Conservation (phyloP, 2,113 vertebrate genomes). For the Megaceryle torquata region DNA sequence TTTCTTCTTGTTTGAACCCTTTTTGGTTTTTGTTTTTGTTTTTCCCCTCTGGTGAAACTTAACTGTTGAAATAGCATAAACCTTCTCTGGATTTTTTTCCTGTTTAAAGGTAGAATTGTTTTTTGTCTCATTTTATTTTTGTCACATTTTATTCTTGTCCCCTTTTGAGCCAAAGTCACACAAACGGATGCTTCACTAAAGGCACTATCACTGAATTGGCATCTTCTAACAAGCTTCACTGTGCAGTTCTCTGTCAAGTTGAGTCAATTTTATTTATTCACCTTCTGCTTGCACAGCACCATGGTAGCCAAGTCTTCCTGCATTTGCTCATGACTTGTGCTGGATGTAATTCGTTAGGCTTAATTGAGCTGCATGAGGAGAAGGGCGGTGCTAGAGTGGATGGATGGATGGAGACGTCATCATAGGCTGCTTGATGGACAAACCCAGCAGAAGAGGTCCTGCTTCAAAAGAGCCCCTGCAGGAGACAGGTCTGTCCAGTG, state of each 20-base stretch:
- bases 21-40: neutral
- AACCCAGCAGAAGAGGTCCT: neutral
- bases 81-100: neutral
- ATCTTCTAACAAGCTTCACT: neutral
- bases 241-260: neutral
- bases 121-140: neutral
- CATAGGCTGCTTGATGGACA: neutral
- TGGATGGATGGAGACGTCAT: neutral
- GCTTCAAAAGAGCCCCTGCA: neutral
- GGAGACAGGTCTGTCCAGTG: neutral
- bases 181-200: neutral
- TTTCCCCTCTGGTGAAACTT: too few species aligned
- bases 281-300: slow-evolving; percentile 27
- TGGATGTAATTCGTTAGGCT: slow-evolving; percentile 6
- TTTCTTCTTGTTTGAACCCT: neutral
- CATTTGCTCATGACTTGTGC: neutral
- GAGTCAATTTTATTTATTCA: slow-evolving; percentile 45
- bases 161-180: neutral
- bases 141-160: neutral
- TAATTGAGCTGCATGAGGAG: neutral
- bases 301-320: neutral
- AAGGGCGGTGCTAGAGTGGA: fast-evolving
- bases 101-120: neutral
- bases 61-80: neutral
- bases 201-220: neutral